Base-by-base conservation (phyloP, 2,888 invertebrate species). In the Tetheella fluctuosa region DNA sequence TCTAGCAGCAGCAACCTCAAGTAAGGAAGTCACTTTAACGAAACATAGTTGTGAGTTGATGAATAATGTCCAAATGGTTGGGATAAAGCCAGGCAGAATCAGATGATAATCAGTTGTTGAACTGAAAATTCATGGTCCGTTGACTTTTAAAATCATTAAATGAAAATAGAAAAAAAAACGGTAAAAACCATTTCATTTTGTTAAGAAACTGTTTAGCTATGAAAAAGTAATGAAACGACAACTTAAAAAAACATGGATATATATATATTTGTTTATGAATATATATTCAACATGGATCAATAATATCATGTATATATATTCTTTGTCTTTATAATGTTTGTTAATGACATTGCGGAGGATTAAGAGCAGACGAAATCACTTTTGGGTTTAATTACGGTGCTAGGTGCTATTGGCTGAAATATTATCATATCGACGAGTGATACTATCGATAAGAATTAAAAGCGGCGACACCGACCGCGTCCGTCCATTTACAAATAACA, bases 401-500 rank as follows among this genome's bases (percentile, higher is more conserved):
- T n/a, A 25, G 2, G 3, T 25, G 66, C 64, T 65, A 73, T 69
- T 71, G 73, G 65, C 59, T 59, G 68, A 58, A 57, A 60, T 65
- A 70, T 68, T 76, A 74, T 76, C 73, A 65, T 68, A 74, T 73
- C 74, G 70, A 61, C 55, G 60, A 62, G 48, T 65, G 68, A 76
- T 73, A 73, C 54, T 64, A 68, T 57, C 71, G 78, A 80, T 78
- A 79, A 79, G 73, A 70, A 68, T 67, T 70, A 70, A 73, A 69
- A 68, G 69, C 64, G 57, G 55, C 23, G 12, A 55, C 54, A 15
- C 13, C 17, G 34, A 55, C 30, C 12, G 30, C 17, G 34, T 34
- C 37, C 28, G 52, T 37, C 17, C 68, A 72, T 76, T 75, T 76
- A 76, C 71, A 78, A 78, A 79, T 71, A 80, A 73, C 74, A 73